Base-by-base conservation (phyloP, 2,888 invertebrate species). In the Lepidonotus clava region DNA sequence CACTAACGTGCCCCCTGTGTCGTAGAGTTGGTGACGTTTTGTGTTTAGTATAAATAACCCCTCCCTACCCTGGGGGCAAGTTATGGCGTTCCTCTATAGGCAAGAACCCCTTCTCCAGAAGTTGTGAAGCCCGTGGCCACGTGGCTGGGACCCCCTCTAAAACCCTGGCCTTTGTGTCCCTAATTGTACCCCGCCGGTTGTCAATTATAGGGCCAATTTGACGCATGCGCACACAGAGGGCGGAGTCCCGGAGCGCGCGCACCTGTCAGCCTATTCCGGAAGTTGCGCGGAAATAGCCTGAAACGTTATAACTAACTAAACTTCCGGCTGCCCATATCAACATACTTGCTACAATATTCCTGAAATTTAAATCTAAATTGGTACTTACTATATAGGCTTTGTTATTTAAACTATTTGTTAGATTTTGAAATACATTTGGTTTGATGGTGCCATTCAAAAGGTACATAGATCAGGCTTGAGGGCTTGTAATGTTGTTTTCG, bases 161-260 rank as follows among this genome's bases (percentile, higher is more conserved):
- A 80, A 46, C 80, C 41, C 0, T 32, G 46, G n/a, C 46, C 46
- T 46, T 80, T 80, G 80, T 80, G 80, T n/a, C 24, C 14, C 51
- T 80, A 80, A 80, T 80, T 80, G 41, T 80, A 28, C 46, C 80
- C 80, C 46, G 51, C 46, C 51, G 80, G 80, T 80, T 80, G 80
- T 80, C 80, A 80, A 80, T 80, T 80, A 80, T 80, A 80, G 80
- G 80, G 80, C 80, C 80, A 80, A 80, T 80, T 80, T 80, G 80
- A 41, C 80, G 51, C 80, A 80, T 80, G 80, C 80, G 51, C 51
- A 41, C 46, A 80, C 28, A 40, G 80, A 46, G 51, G 80, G 51
- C 41, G 80, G 80, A 41, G 41, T 80, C 80, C 80, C 80, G 80
- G 80, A 24, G 80, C 80, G 80, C 80, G 32, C 51, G 46, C 80